These are phyloP conservation scores for Lutraria lutraria DNA, from an alignment of 2,888 invertebrate species.

Conservation along the genomic window DNA sequence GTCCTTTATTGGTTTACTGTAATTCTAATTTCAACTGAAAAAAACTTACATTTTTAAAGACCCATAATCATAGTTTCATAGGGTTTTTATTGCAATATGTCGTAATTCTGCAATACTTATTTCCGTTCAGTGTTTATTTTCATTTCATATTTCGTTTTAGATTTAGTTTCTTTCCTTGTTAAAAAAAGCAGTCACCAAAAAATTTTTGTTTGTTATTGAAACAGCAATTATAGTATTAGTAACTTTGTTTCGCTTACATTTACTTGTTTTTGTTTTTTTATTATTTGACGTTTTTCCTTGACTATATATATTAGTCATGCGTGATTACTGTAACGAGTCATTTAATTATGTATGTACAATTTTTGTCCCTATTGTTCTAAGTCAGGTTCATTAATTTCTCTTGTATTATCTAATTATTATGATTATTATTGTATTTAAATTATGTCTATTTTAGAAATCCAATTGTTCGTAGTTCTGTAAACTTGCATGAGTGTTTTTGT, in stretches of 20 bases:
- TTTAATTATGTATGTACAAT: constrained; percentile 45
- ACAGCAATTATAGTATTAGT: not conserved
- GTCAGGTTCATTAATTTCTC: constrained; percentile 54
- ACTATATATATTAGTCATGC: constrained; percentile 13
- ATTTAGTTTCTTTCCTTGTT: constrained; percentile 4
- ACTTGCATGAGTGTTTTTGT: constrained; percentile 35
- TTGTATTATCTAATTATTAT: constrained; percentile 40
- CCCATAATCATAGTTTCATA: not conserved
- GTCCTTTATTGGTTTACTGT: not conserved
- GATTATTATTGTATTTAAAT: constrained; percentile 37
- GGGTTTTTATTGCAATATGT: not conserved
- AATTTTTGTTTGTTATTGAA: not conserved
- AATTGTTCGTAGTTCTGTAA: constrained; percentile 48
- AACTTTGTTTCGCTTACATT: constrained; percentile 10
- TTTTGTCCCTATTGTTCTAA: constrained; percentile 62
- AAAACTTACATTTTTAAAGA: constrained; percentile 4
- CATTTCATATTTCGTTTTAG: not conserved
- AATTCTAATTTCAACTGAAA: constrained; percentile 8
- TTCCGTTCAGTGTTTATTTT: not conserved
- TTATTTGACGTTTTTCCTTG: not conserved
- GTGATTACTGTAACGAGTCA: constrained; percentile 26
- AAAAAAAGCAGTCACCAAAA: constrained; percentile 8
- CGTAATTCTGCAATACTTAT: constrained; percentile 16
- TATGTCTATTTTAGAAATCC: constrained; percentile 49
- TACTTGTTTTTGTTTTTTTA: not conserved